These are phyloP conservation scores for Linepithema humile DNA, from an alignment of 1,140 invertebrate genomes.

Conservation along the genomic window DNA sequence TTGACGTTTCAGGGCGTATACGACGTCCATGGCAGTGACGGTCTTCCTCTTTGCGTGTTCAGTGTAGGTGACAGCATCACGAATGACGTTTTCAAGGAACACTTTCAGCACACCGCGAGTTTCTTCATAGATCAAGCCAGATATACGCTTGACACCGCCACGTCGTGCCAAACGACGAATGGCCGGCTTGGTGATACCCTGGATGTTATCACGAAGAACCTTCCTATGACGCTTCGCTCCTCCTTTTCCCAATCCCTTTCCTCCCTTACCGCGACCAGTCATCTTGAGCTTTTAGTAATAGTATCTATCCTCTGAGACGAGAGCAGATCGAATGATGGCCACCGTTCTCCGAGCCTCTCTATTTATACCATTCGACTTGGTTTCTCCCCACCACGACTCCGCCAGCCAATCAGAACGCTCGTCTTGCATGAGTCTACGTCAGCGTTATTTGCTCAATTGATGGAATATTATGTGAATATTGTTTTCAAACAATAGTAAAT, in stretches of 20 bases:
- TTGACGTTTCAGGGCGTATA: slow-evolving; percentile 67
- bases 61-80: slow-evolving; percentile 65
- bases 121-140: slow-evolving; percentile 68
- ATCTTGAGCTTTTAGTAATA: not conserved
- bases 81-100: slow-evolving; percentile 66
- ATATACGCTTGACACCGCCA: slow-evolving; percentile 68
- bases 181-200: slow-evolving; percentile 68
- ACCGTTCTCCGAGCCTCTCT: not conserved
- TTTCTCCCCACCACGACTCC: not conserved
- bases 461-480: too few species aligned
- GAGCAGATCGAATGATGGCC: not conserved
- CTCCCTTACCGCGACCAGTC: slow-evolving; percentile 68
- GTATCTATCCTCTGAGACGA: not conserved
- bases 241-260: slow-evolving; percentile 71
- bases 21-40: slow-evolving; percentile 67
- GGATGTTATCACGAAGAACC: slow-evolving; percentile 70
- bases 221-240: slow-evolving; percentile 69
- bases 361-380: not conserved
- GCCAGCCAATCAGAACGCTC: slow-evolving; percentile 5
- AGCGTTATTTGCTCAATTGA: too few species aligned
- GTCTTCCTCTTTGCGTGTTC: slow-evolving; percentile 66
- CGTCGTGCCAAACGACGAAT: slow-evolving; percentile 66
- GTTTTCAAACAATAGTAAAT: not conserved
- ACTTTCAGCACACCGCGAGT: slow-evolving; percentile 66
- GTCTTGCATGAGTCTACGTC: too few species aligned